Evolutionary conservation across 1,140 invertebrate genomes (phyloP).

Genomic region (Pogonomyrmex barbatus): DNA sequence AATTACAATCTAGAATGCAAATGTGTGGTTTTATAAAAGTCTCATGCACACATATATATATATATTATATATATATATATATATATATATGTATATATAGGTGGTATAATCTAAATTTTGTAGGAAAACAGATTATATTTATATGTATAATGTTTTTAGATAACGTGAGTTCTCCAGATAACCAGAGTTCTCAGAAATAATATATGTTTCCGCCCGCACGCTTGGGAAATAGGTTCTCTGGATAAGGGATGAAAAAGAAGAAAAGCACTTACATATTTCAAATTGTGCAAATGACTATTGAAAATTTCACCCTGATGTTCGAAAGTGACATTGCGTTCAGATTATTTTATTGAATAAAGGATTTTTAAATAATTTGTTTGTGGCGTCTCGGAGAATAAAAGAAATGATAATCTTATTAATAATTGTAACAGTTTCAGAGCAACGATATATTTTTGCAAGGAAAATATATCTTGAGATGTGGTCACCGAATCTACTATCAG

Average conservation of each 20-base stretch:
- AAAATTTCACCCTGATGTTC: not conserved
- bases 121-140: not conserved
- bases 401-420: not conserved
- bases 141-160: constrained; percentile 1
- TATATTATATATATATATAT: not conserved
- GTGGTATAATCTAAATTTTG: not conserved
- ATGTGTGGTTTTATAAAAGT: not conserved
- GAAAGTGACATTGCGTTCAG: not conserved
- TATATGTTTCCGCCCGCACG: not conserved
- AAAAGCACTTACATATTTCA: constrained; percentile 21
- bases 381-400: not conserved
- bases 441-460: not conserved
- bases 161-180: not conserved
- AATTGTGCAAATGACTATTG: constrained; percentile 3
- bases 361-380: constrained; percentile 5
- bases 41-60: not conserved
- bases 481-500: not conserved
- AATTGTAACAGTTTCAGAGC: not conserved
- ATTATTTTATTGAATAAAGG: not conserved
- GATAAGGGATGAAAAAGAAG: constrained; percentile 18
- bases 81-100: not conserved
- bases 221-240: constrained; percentile 2
- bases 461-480: not conserved
- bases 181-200: not conserved
- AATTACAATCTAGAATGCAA: constrained; percentile 14